Percentiles rank a stretch among this genome's conserved stretches.
Conservation (phyloP, 2,113 vertebrate genomes). For the Chloropsis hardwickii region DNA sequence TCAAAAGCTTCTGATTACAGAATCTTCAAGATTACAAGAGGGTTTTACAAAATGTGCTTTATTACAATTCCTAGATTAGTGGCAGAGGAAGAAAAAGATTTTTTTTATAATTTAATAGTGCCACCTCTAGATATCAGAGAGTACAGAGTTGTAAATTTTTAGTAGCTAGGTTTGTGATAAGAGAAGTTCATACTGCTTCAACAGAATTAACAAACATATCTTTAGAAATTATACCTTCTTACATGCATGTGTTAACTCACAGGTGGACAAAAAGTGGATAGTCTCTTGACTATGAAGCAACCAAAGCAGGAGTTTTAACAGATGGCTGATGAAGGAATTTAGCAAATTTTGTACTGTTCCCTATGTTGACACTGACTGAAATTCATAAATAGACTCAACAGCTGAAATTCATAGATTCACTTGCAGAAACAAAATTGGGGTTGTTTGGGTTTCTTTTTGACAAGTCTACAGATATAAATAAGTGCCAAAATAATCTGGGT, state of each 20-base stretch:
- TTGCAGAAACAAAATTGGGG: background rate
- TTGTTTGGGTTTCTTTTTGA: background rate
- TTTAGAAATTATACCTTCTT: background rate
- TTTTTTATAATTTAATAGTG: background rate
- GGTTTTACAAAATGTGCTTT: background rate
- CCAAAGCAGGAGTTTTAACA: background rate
- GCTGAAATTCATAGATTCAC: background rate
- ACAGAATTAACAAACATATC: background rate
- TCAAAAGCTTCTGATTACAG: background rate
- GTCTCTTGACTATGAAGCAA: background rate
- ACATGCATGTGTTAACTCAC: background rate
- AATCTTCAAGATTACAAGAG: background rate
- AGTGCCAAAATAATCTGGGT: background rate
- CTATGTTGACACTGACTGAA: background rate
- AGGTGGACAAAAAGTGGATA: background rate
- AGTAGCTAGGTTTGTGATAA: background rate
- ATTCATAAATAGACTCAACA: background rate
- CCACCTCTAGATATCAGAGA: background rate
- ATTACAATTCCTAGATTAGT: background rate
- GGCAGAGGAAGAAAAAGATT: accelerated
- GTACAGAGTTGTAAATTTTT: background rate
- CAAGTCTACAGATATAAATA: accelerated
- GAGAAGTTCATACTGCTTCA: background rate
- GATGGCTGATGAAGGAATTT: background rate
- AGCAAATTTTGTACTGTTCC: background rate